Evolutionary conservation across 2,113 vertebrate genomes (phyloP), one percentile per base, ranked within the genome.

Genomic region (Brachypodius melanocephalos): DNA sequence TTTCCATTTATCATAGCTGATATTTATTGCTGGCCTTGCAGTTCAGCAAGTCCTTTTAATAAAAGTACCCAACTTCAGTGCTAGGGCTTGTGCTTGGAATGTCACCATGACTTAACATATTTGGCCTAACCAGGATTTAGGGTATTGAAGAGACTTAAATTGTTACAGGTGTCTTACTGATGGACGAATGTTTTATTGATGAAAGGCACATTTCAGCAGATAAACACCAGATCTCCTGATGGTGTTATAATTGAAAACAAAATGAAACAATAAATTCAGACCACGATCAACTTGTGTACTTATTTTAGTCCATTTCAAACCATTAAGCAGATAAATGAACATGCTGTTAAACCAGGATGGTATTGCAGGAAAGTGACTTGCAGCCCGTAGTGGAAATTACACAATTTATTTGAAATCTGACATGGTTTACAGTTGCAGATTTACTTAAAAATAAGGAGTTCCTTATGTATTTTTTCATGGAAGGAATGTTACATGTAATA

Each of bases 211-310:
- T 90, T 95, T 93, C 69, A 62, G 62, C 40, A 54, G 84, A 68
- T 90, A 89, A 95, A 91, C 67, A 78, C 51, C 79, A 90, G 54
- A 59, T 95, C 72, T 91, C 52, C 48, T 88, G 43, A 85, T 80
- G 73, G 26, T 90, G 49, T 88, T 90, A 65, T 88, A 91, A 86
- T 74, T 95, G 85, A 94, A 96, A 96, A 66, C 78, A 91, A 76
- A 94, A 85, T 62, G 67, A 93, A 96, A 85, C 17, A 25, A 55
- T 63, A 75, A 89, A 74, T 74, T 88, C 34, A 55, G 67, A 61
- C 36, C 55, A 46, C 0, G 0, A 42, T 86, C 59, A 86, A 42
- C 65, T 65, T 45, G 26, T 16, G 5, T 62, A n/a, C 45, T 87
- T 81, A 46, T 45, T 93, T 85, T 43, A 80, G 68, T 76, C 63